Percentiles rank a stretch among this genome's conserved stretches.
These are phyloP conservation scores for Anadara kagoshimensis DNA, from an alignment of 1,140 invertebrate genomes.

Conservation along the genomic window DNA sequence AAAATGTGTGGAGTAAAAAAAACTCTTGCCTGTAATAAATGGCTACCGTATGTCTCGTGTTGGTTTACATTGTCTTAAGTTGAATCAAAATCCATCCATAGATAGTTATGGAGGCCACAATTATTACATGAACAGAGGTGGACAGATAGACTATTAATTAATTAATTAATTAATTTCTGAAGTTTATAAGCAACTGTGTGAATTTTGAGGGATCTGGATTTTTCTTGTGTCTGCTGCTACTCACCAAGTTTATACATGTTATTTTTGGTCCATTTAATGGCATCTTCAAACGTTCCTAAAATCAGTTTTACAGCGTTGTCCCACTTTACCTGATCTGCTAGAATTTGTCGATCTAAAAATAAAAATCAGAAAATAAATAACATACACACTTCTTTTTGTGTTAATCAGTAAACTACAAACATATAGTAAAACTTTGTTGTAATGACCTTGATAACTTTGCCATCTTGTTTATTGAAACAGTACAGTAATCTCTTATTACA, in stretches of 20 bases:
- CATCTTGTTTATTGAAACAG: neutral
- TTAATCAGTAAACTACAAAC: neutral
- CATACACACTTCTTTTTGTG: neutral
- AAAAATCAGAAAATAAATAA: neutral
- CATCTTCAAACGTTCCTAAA: constrained; percentile 37
- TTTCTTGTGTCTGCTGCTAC: neutral
- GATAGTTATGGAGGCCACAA: neutral
- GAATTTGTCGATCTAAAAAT: constrained; percentile 24
- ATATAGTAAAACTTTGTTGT: neutral
- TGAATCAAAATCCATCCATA: too few species aligned
- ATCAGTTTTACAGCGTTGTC: constrained; percentile 32
- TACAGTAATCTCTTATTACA: neutral
- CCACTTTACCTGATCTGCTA: constrained; percentile 32
- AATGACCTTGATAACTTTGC: neutral
- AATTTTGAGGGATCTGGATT: neutral
- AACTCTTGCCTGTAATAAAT: too few species aligned
- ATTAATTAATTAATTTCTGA: too few species aligned
- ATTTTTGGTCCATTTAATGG: constrained; percentile 40
- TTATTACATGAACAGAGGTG: too few species aligned
- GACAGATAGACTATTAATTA: too few species aligned
- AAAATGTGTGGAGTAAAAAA: too few species aligned
- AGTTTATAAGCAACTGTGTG: neutral
- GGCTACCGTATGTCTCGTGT: too few species aligned
- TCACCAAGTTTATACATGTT: constrained; percentile 16
- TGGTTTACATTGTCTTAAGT: too few species aligned